Conservation (phyloP, 2,113 vertebrate species). For the Rhea americana region DNA sequence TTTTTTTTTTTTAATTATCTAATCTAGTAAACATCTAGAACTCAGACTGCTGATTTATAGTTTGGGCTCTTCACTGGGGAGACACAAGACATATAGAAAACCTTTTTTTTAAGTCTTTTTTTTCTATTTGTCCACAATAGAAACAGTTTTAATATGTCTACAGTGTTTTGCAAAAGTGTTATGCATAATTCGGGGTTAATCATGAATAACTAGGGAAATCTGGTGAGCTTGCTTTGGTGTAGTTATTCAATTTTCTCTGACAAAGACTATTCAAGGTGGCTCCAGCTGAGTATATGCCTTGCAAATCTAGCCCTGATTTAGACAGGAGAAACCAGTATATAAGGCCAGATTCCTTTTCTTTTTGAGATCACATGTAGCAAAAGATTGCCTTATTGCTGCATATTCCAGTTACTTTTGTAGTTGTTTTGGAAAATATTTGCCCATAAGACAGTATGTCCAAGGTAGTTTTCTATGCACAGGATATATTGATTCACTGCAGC, state of each 20-base stretch:
- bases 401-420: background rate
- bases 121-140: background rate
- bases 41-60: background rate
- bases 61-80: too few species aligned
- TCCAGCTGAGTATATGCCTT: background rate
- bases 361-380: background rate
- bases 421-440: background rate
- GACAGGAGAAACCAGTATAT: accelerated
- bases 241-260: background rate
- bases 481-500: background rate
- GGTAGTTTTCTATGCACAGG: background rate
- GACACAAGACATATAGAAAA: too few species aligned
- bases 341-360: background rate
- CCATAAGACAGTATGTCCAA: background rate
- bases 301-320: background rate
- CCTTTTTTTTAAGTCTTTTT: too few species aligned
- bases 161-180: background rate
- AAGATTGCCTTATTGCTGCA: background rate
- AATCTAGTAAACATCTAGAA: background rate
- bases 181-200: background rate
- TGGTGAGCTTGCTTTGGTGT: background rate
- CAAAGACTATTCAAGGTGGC: accelerated
- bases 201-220: background rate
- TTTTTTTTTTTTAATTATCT: background rate
- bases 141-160: background rate